Evolutionary conservation across 2,797 vertebrate species (phyloP).

Genomic region (Sciurus carolinensis): DNA sequence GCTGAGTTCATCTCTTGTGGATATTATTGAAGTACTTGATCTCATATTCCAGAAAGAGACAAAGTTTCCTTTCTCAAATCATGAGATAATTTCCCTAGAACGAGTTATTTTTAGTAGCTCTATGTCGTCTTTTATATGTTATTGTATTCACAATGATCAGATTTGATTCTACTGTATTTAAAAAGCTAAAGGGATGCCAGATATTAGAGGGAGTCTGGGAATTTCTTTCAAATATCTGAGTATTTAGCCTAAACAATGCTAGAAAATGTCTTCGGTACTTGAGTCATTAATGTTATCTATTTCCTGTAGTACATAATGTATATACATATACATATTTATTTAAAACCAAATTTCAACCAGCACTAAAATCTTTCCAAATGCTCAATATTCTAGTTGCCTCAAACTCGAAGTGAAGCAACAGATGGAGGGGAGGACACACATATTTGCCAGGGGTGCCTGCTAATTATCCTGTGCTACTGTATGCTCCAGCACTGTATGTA

Average conservation of each 20-base stretch:
- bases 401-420: conserved; percentile 85
- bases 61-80: conserved; percentile 8
- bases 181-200: background rate
- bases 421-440: conserved; percentile 84
- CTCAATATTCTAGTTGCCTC: conserved; percentile 45
- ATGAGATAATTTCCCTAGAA: background rate
- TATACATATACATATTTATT: background rate
- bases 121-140: conserved; percentile 19
- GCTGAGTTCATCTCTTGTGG: background rate
- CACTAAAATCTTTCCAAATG: conserved; percentile 61
- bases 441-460: conserved; percentile 64
- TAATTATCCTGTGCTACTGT: conserved; percentile 74
- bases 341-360: conserved; percentile 5
- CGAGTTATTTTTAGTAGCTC: background rate
- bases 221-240: conserved; percentile 14
- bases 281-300: background rate
- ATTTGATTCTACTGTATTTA: background rate
- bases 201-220: background rate
- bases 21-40: conserved; percentile 31
- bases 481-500: conserved; percentile 77
- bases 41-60: conserved; percentile 34
- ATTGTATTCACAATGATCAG: background rate
- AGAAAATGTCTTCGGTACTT: background rate
- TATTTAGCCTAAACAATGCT: background rate
- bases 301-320: background rate